Percentiles rank a stretch among this genome's conserved stretches.
Conservation (phyloP, 2,888 invertebrate genomes). For the Nycteola revayana region DNA sequence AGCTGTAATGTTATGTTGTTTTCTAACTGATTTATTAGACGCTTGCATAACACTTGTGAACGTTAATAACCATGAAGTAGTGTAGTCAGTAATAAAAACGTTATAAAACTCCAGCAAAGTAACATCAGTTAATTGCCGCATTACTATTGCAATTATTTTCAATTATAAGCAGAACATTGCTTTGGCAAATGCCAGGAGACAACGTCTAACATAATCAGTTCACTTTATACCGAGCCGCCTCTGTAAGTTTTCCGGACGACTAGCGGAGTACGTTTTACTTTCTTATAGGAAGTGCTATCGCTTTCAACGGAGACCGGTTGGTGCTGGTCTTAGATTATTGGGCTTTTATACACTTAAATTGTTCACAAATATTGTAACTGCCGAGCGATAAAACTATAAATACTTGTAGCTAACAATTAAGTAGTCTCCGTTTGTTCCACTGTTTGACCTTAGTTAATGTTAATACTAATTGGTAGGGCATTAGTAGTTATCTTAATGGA, state of each 20-base stretch:
- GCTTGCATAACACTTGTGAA: conserved; percentile 42
- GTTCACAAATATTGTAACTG: conserved; percentile 9
- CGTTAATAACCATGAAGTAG: conserved; percentile 39
- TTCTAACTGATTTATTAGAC: conserved; percentile 43
- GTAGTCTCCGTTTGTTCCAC: too few species aligned
- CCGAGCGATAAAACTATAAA: conserved; percentile 2
- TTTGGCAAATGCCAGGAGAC: conserved; percentile 23
- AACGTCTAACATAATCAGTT: conserved; percentile 30
- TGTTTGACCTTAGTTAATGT: too few species aligned
- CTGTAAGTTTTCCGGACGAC: conserved; percentile 60
- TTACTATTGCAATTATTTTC: conserved; percentile 34
- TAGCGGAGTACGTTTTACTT: conserved; percentile 71
- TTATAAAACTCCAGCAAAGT: conserved; percentile 41
- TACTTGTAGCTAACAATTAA: too few species aligned
- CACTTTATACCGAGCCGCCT: conserved; percentile 38
- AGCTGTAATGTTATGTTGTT: conserved; percentile 24
- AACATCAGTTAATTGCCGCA: conserved; percentile 28
- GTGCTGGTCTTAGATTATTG: conserved; percentile 43
- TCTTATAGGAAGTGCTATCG: conserved; percentile 80
- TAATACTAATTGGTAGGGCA: too few species aligned
- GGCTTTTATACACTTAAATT: conserved; percentile 13
- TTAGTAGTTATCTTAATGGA: too few species aligned
- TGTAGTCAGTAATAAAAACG: conserved; percentile 44
- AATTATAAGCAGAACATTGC: conserved; percentile 29
- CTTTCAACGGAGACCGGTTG: conserved; percentile 78